Conservation (phyloP, 2,888 invertebrate genomes). For the Pseudococcus viburni region DNA sequence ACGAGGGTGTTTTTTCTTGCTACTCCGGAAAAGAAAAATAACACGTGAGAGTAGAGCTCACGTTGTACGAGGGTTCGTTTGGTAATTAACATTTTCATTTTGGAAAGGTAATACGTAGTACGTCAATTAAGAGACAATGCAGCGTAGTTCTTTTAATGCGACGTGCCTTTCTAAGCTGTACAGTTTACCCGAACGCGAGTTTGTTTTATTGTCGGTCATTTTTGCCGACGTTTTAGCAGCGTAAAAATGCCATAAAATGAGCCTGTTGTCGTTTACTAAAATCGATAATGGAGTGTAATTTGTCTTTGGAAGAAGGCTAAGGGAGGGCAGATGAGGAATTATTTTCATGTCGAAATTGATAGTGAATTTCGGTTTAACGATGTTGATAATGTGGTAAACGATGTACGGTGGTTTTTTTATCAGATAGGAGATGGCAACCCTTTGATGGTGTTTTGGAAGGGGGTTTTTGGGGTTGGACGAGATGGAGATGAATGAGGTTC, state of each 20-base stretch:
- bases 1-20: too few species aligned
- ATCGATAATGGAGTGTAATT: not conserved
- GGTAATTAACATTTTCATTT: slow-evolving; percentile 54
- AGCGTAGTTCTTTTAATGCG: slow-evolving; percentile 9
- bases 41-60: slow-evolving; percentile 4
- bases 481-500: too few species aligned
- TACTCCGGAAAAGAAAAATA: not conserved
- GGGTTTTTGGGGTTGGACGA: too few species aligned
- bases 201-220: slow-evolving; percentile 42
- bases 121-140: slow-evolving; percentile 45
- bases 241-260: not conserved
- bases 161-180: not conserved
- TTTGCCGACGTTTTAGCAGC: not conserved
- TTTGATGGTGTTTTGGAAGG: too few species aligned
- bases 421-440: too few species aligned
- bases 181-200: not conserved
- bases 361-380: too few species aligned
- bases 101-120: slow-evolving; percentile 33
- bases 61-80: slow-evolving; percentile 12
- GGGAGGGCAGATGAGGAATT: too few species aligned
- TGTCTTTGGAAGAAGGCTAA: not conserved
- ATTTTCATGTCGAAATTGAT: too few species aligned
- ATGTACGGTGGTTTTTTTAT: too few species aligned
- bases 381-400: too few species aligned
- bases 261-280: not conserved